Conservation (phyloP, 2,888 invertebrate genomes). For the Hybos culiciformis region DNA sequence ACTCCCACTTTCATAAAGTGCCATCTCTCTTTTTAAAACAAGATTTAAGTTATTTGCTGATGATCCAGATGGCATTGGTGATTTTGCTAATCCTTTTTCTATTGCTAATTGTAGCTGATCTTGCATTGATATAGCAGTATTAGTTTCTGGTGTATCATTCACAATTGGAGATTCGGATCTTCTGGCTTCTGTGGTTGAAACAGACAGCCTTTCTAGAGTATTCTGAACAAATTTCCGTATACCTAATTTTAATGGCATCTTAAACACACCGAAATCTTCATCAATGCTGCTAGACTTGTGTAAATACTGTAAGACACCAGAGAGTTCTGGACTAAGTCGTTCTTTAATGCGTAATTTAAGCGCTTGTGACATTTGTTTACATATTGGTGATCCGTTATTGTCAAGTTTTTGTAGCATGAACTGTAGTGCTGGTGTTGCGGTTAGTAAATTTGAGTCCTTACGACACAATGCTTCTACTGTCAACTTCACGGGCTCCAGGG, state of each 20-base stretch:
- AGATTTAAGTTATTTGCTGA: conserved; percentile 1
- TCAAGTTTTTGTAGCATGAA: neutral
- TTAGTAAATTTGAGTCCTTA: neutral
- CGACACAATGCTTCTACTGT: neutral
- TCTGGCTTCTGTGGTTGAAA: conserved; percentile 1
- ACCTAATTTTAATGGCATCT: conserved; percentile 1
- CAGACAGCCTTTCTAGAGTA: conserved; percentile 1
- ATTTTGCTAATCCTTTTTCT: conserved; percentile 1
- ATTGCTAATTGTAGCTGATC: conserved; percentile 1
- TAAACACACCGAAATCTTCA: conserved; percentile 1
- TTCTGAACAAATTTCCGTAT: conserved; percentile 1
- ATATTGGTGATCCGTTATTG: neutral
- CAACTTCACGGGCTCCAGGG: neutral
- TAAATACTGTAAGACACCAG: neutral
- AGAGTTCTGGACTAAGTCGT: neutral
- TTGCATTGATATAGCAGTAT: neutral
- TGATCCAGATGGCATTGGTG: conserved; percentile 1
- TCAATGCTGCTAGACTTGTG: conserved; percentile 2
- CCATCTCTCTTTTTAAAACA: conserved; percentile 1
- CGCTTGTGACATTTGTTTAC: conserved; percentile 1
- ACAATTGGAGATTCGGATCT: neutral
- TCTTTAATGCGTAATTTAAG: neutral
- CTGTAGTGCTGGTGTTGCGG: neutral
- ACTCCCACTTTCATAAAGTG: conserved; percentile 1
- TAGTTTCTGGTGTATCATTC: conserved; percentile 1